Conservation (phyloP, 2,797 vertebrate genomes). For the Ptychadena robeensis region DNA sequence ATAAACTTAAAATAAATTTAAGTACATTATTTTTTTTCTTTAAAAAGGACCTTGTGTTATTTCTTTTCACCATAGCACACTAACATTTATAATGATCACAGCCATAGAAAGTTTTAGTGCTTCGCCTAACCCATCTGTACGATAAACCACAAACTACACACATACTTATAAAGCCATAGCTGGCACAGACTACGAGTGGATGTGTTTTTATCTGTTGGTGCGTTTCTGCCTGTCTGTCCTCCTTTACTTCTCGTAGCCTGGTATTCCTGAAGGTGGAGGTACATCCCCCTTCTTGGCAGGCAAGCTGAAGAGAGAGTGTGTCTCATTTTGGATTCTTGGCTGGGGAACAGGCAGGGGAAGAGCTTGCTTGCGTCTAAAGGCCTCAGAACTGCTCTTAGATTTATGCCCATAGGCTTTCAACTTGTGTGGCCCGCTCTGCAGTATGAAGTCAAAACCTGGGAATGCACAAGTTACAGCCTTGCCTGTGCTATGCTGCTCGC, state of each 20-base stretch:
- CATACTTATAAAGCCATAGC: slow-evolving; percentile 11
- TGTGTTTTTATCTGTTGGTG: slow-evolving; percentile 33
- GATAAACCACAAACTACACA: slow-evolving; percentile 42
- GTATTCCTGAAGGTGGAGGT: slow-evolving; percentile 55
- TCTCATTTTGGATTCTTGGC: slow-evolving; percentile 76
- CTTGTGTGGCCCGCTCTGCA: slow-evolving; percentile 87
- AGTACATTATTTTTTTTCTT: too few species aligned
- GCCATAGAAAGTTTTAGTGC: background rate
- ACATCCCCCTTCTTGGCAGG: slow-evolving; percentile 70
- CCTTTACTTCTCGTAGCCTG: slow-evolving; percentile 33
- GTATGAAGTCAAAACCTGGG: slow-evolving; percentile 35
- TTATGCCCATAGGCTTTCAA: slow-evolving; percentile 90
- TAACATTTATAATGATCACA: background rate
- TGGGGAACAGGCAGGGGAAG: slow-evolving; percentile 68
- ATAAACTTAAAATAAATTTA: too few species aligned
- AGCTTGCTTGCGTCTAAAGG: slow-evolving; percentile 66
- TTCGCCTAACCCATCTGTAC: background rate
- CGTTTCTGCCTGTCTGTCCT: slow-evolving; percentile 23
- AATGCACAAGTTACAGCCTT: slow-evolving; percentile 41
- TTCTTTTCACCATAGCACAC: background rate
- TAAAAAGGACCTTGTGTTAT: background rate
- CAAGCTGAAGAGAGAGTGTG: slow-evolving; percentile 68
- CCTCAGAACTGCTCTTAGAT: slow-evolving; percentile 78
- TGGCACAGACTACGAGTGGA: slow-evolving; percentile 31
- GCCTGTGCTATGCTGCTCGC: slow-evolving; percentile 8